These are phyloP conservation scores for Periparus ater DNA, from an alignment of 2,797 vertebrate species.

Conservation along the genomic window DNA sequence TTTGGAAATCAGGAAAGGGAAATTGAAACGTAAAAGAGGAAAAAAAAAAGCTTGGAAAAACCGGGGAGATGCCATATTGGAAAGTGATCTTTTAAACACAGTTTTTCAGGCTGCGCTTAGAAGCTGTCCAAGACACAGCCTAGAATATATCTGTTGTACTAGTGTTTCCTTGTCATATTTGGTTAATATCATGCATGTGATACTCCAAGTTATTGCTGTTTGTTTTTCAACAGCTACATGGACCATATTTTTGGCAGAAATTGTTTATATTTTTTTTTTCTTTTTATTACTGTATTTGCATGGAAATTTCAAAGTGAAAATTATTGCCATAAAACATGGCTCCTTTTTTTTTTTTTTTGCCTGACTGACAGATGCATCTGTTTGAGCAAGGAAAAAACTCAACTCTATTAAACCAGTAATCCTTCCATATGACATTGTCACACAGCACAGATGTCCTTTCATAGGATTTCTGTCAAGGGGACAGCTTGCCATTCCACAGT, in stretches of 20 bases:
- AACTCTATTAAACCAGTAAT: constrained; percentile 52
- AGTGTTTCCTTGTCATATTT: constrained; percentile 26
- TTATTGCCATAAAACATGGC: constrained; percentile 13
- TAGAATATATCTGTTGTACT: constrained; percentile 53
- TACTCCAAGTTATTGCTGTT: constrained; percentile 36
- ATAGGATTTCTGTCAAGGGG: constrained; percentile 39
- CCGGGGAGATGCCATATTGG: constrained; percentile 24
- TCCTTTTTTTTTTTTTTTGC: background rate
- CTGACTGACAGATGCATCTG: constrained; percentile 51
- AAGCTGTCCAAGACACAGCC: constrained; percentile 64
- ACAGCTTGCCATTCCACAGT: constrained; percentile 29
- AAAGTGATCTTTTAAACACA: constrained; percentile 61
- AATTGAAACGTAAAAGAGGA: constrained; percentile 14
- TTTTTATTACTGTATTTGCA: constrained; percentile 1
- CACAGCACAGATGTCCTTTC: constrained; percentile 50
- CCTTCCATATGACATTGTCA: constrained; percentile 53
- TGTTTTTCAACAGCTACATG: constrained; percentile 31
- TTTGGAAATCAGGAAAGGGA: background rate
- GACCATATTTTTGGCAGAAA: constrained; percentile 12
- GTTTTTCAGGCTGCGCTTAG: constrained; percentile 63
- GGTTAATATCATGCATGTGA: constrained; percentile 18
- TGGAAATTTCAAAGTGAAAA: constrained; percentile 59
- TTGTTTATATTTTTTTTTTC: background rate
- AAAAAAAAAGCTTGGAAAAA: background rate
- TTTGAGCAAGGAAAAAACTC: constrained; percentile 53